Percentiles rank a stretch among this genome's conserved stretches.
Evolutionary conservation across 1,140 invertebrate species (phyloP).

Genomic region (Euglossa dilemma): DNA sequence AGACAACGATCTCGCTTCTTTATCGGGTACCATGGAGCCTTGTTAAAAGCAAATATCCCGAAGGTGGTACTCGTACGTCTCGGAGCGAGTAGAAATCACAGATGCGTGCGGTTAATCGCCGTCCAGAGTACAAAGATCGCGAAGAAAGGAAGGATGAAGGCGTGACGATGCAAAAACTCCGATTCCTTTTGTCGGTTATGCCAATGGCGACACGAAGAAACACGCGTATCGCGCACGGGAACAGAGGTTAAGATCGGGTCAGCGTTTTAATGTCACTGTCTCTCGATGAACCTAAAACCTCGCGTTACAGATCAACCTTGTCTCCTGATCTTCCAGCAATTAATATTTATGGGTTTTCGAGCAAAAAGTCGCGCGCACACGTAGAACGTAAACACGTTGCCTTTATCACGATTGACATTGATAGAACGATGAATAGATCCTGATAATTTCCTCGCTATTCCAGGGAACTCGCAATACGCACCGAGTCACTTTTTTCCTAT

Average conservation of each 20-base stretch:
- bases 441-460: too few relatives aligned
- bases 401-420: too few relatives aligned
- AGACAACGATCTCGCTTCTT: too few relatives aligned
- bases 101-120: neutral
- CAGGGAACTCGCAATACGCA: too few relatives aligned
- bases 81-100: too few relatives aligned
- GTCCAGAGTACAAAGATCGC: neutral
- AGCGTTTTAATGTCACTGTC: neutral
- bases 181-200: fast-evolving
- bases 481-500: too few relatives aligned
- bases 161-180: neutral
- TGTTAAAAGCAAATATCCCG: too few relatives aligned
- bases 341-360: neutral
- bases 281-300: neutral
- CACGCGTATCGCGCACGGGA: neutral
- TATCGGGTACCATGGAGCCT: too few relatives aligned
- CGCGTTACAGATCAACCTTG: constrained; percentile 1
- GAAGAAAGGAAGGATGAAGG: neutral
- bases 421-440: too few relatives aligned
- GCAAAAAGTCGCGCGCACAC: too few relatives aligned
- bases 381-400: too few relatives aligned
- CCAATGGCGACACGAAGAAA: neutral
- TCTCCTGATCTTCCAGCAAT: neutral
- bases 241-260: neutral
- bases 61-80: too few relatives aligned